Conservation (phyloP, 2,888 invertebrate genomes). For the Pristionchus arcanus region DNA sequence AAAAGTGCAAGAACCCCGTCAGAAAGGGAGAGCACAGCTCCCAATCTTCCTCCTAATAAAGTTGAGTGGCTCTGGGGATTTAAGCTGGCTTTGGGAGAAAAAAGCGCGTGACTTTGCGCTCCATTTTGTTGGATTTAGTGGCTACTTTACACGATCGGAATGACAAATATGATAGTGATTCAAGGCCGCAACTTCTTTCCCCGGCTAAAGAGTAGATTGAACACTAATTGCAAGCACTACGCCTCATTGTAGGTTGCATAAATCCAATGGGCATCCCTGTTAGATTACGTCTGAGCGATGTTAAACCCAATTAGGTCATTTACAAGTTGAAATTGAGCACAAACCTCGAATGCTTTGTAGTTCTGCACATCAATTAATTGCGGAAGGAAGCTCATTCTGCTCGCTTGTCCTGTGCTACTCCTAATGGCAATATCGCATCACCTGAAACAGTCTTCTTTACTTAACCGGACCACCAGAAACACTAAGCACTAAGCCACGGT, state of each 20-base stretch:
- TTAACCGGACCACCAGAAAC: too few species aligned
- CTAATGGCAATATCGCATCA: constrained; percentile 29
- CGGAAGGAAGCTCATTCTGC: constrained; percentile 44
- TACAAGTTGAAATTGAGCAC: background rate
- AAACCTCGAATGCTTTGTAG: constrained; percentile 49
- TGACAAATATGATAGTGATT: too few species aligned
- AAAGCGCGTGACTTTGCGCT: background rate
- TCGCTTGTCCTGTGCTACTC: background rate
- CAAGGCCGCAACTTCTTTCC: too few species aligned
- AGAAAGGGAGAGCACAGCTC: background rate
- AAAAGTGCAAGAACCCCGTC: constrained; percentile 12
- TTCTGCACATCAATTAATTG: constrained; percentile 4
- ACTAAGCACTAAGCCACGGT: too few species aligned
- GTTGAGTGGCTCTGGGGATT: constrained; percentile 44
- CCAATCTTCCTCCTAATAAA: constrained; percentile 15
- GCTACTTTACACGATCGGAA: too few species aligned
- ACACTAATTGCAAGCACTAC: too few species aligned
- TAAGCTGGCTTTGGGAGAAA: background rate
- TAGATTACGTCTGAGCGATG: too few species aligned
- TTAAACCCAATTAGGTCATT: too few species aligned
- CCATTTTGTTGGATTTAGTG: background rate
- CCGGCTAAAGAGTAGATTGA: too few species aligned
- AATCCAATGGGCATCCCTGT: too few species aligned
- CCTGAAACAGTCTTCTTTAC: background rate
- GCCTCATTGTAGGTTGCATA: too few species aligned